These are phyloP conservation scores for Hyaena hyaena DNA, from an alignment of 2,113 vertebrate genomes.

Conservation along the genomic window DNA sequence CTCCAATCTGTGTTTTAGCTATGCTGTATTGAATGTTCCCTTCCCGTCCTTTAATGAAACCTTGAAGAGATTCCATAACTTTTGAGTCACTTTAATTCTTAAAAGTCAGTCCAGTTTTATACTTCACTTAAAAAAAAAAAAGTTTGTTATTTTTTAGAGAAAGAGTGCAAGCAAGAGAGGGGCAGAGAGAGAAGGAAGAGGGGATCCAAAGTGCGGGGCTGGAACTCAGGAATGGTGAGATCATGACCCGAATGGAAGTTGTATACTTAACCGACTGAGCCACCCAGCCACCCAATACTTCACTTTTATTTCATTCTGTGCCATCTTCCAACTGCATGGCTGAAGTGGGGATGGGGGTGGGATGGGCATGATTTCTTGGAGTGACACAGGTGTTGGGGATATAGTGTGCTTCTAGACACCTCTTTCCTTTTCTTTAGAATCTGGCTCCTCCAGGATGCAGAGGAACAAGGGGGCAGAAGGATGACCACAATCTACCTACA, in stretches of 20 bases:
- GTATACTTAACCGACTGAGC: no score
- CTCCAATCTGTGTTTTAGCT: not conserved
- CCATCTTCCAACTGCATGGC: not conserved
- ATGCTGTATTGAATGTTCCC: not conserved
- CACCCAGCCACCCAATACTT: not conserved
- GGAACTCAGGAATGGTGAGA: no score
- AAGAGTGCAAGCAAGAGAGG: no score
- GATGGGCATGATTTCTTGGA: not conserved
- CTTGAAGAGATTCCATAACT: not conserved
- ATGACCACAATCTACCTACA: not conserved
- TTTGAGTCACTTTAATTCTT: conserved; percentile 29
- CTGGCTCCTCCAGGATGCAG: not conserved
- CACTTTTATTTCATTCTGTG: not conserved
- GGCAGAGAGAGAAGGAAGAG: no score
- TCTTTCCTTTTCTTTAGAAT: not conserved
- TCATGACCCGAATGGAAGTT: no score
- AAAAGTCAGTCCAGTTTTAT: not conserved
- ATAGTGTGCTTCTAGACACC: not conserved
- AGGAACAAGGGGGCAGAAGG: not conserved
- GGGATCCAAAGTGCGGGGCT: no score
- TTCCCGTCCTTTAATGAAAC: not conserved
- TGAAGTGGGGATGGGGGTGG: not conserved
- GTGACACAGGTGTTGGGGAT: not conserved
- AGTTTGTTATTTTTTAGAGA: no score
- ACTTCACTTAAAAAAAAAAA: not conserved